Base-by-base conservation (phyloP, 2,888 invertebrate species). In the Celastrina argiolus region DNA sequence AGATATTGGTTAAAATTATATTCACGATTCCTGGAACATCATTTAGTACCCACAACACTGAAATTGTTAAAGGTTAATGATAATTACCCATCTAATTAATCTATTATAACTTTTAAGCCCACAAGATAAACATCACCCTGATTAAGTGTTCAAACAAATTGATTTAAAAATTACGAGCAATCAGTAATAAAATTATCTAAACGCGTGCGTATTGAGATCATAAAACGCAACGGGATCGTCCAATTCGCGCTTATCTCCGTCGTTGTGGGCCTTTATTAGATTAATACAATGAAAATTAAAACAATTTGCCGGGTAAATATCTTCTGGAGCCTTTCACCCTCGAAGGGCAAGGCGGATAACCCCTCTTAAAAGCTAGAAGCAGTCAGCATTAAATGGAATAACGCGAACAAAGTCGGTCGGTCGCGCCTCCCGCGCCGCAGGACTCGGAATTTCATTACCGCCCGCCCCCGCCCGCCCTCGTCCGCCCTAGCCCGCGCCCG, bases 241-340 rank as follows among this genome's bases (percentile, higher is more conserved):
- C 78, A 82, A 84, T 81, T 79, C 75, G 74, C 82, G 80, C 82
- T 88, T 89, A 90, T 90, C 89, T 83, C 78, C 80, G 76, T 78
- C 81, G 81, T 87, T 87, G 88, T 83, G 87, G 89, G 84, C 79
- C 82, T 87, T 88, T 89, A 90, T 88, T 88, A 87, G 82, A 87
- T 89, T 84, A 88, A 88, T 88, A 87, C 89, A 89, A 90, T 90
- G 89, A 90, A 91, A 91, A 91, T 91, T 91, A 90, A 91, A 91
- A 91, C 91, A 91, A 92, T 92, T 92, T 91, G 91, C 91, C 89
- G 89, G 91, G 89, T 92, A 90, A 91, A 91, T 91, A 90, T 91
- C 91, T 89, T 86, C 82, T 87, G 87, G 87, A 87, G 88, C 87
- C 87, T 84, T 88, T 87, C 87, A 88, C 78, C 83, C 81, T 84